Conservation (phyloP, 2,113 vertebrate species). For the Elaphurus davidianus region DNA sequence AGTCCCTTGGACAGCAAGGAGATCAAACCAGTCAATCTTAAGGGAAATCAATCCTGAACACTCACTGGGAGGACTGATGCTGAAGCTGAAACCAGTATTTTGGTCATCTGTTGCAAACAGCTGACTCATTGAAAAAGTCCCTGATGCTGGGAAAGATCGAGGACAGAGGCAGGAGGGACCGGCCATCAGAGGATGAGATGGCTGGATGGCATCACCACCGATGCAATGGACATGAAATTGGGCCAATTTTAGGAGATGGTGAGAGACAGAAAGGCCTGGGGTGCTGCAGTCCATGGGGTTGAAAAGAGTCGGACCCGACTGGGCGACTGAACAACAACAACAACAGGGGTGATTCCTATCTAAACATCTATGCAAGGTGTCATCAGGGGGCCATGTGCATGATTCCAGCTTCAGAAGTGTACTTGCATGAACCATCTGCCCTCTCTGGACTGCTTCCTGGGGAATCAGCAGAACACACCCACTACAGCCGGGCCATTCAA, state of each 20-base stretch:
- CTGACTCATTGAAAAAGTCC: not conserved
- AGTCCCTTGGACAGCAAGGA: not conserved
- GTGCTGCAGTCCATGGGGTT: not conserved
- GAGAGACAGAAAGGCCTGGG: not conserved
- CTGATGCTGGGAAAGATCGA: not conserved
- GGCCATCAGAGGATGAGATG: not conserved
- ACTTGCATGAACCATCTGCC: not conserved
- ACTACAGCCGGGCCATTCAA: not conserved
- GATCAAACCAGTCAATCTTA: not conserved
- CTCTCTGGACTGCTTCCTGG: not conserved
- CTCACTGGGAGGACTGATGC: not conserved
- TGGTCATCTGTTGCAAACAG: not conserved
- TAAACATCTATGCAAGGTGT: not conserved
- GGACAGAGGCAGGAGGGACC: not conserved
- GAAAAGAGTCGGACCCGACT: not conserved
- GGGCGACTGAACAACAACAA: not conserved
- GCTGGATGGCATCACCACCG: not conserved
- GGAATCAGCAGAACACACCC: not conserved
- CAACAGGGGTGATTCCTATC: not conserved
- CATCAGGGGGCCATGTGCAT: fast-evolving
- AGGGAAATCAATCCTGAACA: not conserved
- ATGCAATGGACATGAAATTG: not conserved
- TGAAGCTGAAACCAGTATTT: not conserved
- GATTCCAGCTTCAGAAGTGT: not conserved
- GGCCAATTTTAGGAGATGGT: not conserved